Evolutionary conservation across 2,797 vertebrate species (phyloP), one percentile per base, ranked within the genome.

Genomic region (Sternotherus odoratus): DNA sequence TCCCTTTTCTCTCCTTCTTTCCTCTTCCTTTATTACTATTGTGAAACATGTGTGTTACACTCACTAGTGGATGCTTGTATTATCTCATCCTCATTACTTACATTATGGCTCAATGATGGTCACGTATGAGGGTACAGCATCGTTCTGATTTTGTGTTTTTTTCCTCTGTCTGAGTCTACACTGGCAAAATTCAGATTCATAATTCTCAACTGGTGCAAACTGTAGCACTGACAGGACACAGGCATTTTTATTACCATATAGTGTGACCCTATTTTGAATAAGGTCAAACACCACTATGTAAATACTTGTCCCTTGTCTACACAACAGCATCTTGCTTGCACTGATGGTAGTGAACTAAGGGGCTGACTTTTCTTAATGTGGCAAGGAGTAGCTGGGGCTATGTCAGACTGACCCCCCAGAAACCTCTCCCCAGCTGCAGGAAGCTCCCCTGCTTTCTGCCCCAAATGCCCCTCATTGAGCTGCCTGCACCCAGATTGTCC

Each of bases 281-380:
- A 72, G 63, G 43, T 74, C 49, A 84, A 63, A 69, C 66, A 91
- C 15, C 16, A 21, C 5, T 88, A 51, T 36, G 50, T 53, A 48
- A 83, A 87, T 89, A 92, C 90, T 85, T 86, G 89, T 46, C 57
- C 48, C 53, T 83, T 89, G 77, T 69, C 89, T 87, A 6, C 53
- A 23, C 2, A 82, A 75, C 84, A 90, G 79, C 69, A 85, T 77
- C 90, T 17, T 82, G 56, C 89, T 83, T 48, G 39, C 33, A 10
- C 36, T 2, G 3, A 77, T 17, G 72, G n/a, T 12, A 86, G 86
- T 79, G 54, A 91, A 85, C 83, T 85, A 86, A 1, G 1, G 79
- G 79, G n/a, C 30, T 24, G 23, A 26, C 43, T 53, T 36, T 21
- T 33, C 36, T 23, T 43, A 72, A 17, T 23, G 36, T 24, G 36